Conservation (phyloP, 2,113 vertebrate species). For the Hoplias malabaricus region DNA sequence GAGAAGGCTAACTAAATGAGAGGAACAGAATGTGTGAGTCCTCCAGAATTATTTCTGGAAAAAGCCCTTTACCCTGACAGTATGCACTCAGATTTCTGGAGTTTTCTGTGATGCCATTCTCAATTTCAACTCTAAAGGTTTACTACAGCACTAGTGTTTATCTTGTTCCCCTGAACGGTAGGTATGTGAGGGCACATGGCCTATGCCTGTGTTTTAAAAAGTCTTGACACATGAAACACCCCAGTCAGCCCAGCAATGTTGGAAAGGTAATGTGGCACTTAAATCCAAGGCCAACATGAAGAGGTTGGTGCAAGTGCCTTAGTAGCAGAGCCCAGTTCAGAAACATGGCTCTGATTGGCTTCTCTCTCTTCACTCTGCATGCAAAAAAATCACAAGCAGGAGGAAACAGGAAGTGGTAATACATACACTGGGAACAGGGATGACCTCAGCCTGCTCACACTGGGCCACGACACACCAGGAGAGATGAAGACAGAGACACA, state of each 20-base stretch:
- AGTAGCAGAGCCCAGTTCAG: conserved; percentile 10
- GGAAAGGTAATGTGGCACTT: conserved; percentile 8
- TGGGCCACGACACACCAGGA: conserved; percentile 70
- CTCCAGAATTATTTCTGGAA: too few species aligned
- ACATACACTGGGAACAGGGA: conserved; percentile 98
- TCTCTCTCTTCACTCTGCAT: conserved; percentile 11
- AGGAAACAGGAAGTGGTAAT: conserved; percentile 68
- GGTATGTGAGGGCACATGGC: background rate
- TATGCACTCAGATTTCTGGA: too few species aligned
- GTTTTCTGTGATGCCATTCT: too few species aligned
- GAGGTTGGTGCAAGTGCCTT: conserved; percentile 10
- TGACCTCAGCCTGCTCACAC: conserved; percentile 97
- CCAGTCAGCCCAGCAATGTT: background rate
- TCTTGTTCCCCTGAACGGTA: background rate
- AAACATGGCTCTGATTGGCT: background rate
- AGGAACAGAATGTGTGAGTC: too few species aligned
- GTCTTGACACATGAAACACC: conserved; percentile 16
- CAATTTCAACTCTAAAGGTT: background rate
- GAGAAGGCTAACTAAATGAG: too few species aligned
- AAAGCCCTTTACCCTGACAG: too few species aligned
- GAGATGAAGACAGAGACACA: conserved; percentile 66
- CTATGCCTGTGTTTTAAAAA: background rate
- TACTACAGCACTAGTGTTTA: background rate
- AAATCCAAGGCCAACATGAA: conserved; percentile 20
- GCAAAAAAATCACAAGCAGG: conserved; percentile 33